Evolutionary conservation across 2,113 vertebrate species (phyloP), one percentile per base, ranked within the genome.

Genomic region (Pachyramphus minor): DNA sequence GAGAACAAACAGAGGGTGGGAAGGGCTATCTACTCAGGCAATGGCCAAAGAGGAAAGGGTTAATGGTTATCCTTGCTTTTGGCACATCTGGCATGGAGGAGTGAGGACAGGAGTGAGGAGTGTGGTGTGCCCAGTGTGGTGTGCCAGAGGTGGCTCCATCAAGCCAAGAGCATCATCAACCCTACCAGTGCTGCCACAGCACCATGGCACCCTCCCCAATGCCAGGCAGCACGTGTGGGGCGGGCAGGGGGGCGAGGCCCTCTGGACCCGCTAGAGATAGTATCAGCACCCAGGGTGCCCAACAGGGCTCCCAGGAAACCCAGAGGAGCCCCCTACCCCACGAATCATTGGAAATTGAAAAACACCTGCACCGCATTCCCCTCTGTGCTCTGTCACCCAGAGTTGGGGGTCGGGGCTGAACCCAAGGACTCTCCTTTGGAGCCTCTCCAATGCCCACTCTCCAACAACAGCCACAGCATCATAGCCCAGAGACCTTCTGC

Each of bases 1-100:
- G 84, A 92, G 41, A 89, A 62, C 77, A 90, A 95, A 95, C 68
- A 89, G 69, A 53, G 73, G 52, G 60, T 86, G 82, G 68, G 85
- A 89, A 91, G 72, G 50, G 77, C 59, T 5, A 8, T 31, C 37
- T 2, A 1, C 25, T 11, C 41, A 62, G 50, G 42, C 0, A 3
- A 62, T 52, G 66, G 56, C 35, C 19, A 6, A 83, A 94, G 56
- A 90, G 44, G 75, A 84, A 92, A 81, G 93, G 60, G 55, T 93
- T 92, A 90, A 95, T 94, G 55, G 82, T 93, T 93, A 74, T 86
- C 79, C 44, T 64, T 44, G 50, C 27, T 89, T 50, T 73, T 63
- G 91, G 25, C 50, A 8, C 37, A 69, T 84, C 53, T 91, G 58
- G 14, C 63, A 64, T 3, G 2, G 25, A 64, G 30, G 33, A 76